These are phyloP conservation scores for Oscheius sp. DNA, from an alignment of 2,888 invertebrate genomes.

Conservation along the genomic window DNA sequence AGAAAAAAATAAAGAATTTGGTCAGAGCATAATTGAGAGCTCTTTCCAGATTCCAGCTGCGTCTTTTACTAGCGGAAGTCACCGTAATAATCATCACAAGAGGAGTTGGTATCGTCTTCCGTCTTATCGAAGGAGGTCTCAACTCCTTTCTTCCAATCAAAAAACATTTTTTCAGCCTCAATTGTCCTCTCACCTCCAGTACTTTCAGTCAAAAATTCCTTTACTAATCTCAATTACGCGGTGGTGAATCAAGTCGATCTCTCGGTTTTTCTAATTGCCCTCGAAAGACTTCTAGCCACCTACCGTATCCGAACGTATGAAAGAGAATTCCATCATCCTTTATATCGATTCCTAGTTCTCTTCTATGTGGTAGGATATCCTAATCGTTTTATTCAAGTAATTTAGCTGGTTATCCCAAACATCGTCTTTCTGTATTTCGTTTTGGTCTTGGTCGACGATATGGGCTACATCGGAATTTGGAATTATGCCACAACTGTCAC, in stretches of 20 bases:
- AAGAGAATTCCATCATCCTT: neutral
- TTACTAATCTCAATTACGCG: neutral
- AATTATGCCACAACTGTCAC: constrained; percentile 11
- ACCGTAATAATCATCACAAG: neutral
- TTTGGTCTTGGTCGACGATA: neutral
- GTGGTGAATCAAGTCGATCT: constrained; percentile 4
- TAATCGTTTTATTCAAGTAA: neutral
- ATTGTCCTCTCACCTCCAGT: neutral
- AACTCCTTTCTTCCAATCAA: neutral
- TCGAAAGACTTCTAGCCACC: constrained; percentile 16
- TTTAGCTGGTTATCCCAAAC: constrained; percentile 4
- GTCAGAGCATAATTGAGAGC: neutral
- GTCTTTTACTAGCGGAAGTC: neutral
- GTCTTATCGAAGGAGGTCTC: constrained; percentile 6
- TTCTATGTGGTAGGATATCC: neutral
- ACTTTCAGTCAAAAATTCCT: neutral
- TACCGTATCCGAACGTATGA: constrained; percentile 2
- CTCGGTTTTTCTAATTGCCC: constrained; percentile 14
- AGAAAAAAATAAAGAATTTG: no score
- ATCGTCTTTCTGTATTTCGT: neutral
- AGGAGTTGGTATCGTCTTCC: neutral
- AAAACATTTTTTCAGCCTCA: neutral
- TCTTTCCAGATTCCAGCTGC: neutral
- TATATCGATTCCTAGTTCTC: neutral
- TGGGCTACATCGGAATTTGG: neutral